Evolutionary conservation across 1,140 invertebrate species (phyloP).

Genomic region (Drosophila azteca): DNA sequence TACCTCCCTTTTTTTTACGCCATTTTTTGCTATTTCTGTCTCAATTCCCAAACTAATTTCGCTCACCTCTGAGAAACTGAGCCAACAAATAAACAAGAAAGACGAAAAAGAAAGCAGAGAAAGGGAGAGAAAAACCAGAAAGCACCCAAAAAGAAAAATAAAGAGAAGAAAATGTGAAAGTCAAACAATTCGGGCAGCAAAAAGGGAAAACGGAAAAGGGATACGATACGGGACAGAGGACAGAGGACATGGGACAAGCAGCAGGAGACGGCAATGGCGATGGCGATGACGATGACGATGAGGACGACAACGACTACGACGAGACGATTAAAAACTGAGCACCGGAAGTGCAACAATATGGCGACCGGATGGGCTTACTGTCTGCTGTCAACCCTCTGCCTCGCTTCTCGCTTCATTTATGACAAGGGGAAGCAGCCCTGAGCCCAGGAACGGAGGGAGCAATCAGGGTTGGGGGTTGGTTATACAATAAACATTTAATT

Average conservation of each 20-base stretch:
- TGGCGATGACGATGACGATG: no score
- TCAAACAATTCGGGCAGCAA: slow-evolving; percentile 57
- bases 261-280: no score
- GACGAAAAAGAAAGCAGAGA: not conserved
- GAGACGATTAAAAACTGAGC: slow-evolving; percentile 77
- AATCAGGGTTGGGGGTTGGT: slow-evolving; percentile 30
- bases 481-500: slow-evolving; percentile 81
- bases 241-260: no score
- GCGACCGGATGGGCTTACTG: slow-evolving; percentile 77
- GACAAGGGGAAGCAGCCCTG: slow-evolving; percentile 8
- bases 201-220: slow-evolving; percentile 23
- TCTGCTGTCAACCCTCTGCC: slow-evolving; percentile 48
- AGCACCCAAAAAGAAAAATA: no score
- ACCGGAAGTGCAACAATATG: slow-evolving; percentile 81
- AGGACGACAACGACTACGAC: slow-evolving; percentile 27
- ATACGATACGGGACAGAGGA: slow-evolving; percentile 6
- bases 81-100: slow-evolving; percentile 45
- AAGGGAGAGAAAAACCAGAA: slow-evolving; percentile 12
- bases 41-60: slow-evolving; percentile 76
- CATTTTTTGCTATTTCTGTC: slow-evolving; percentile 18
- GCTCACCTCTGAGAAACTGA: slow-evolving; percentile 57
- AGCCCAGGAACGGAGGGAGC: slow-evolving; percentile 3
- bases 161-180: slow-evolving; percentile 46
- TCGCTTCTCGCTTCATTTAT: slow-evolving; percentile 23
- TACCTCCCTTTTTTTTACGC: slow-evolving; percentile 25